Evolutionary conservation across 2,797 vertebrate species (phyloP).

Genomic region (Scyliorhinus canicula): DNA sequence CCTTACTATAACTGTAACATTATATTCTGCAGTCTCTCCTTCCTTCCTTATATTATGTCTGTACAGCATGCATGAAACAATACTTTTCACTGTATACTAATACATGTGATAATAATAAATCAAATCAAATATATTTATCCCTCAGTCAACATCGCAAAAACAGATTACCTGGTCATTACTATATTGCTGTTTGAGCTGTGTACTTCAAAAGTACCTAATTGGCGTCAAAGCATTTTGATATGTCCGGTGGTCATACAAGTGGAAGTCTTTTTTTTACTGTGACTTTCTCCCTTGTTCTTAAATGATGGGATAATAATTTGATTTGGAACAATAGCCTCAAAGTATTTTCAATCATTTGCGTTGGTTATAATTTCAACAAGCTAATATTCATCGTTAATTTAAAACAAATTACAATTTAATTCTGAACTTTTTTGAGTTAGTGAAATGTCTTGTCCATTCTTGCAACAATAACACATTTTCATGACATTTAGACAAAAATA

Average conservation of each 20-base stretch:
- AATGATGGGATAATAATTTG: background rate
- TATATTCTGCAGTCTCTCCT: too few relatives aligned
- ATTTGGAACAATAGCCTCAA: background rate
- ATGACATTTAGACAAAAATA: background rate
- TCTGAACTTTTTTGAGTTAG: background rate
- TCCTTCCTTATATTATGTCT: too few relatives aligned
- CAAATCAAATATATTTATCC: too few relatives aligned
- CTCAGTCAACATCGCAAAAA: too few relatives aligned
- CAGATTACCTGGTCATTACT: background rate
- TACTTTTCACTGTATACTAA: too few relatives aligned
- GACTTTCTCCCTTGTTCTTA: background rate
- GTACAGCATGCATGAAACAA: too few relatives aligned
- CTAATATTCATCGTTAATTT: background rate
- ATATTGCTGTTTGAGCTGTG: background rate
- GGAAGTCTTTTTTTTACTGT: background rate
- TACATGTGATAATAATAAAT: too few relatives aligned
- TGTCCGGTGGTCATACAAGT: background rate
- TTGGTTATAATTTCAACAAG: too few relatives aligned
- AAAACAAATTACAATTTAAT: background rate
- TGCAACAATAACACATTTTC: conserved; percentile 11
- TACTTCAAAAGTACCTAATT: background rate
- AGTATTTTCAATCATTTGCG: background rate
- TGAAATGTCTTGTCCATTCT: background rate
- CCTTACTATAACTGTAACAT: too few relatives aligned
- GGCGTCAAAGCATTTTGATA: background rate